Evolutionary conservation across 2,797 vertebrate species (phyloP).

Genomic region (Phrynocephalus guinanensis): DNA sequence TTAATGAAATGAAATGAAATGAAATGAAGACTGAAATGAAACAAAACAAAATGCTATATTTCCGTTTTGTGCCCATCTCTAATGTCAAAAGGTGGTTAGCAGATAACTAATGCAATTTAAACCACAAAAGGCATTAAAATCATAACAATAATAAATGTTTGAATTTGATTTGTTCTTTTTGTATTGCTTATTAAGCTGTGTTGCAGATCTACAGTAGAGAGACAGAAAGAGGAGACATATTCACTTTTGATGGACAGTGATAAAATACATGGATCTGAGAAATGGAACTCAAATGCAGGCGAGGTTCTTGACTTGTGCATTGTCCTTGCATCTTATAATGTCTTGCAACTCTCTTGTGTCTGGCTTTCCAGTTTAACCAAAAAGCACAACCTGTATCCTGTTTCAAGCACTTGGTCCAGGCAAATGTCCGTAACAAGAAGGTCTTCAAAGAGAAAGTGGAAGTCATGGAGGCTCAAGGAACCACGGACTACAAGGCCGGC

Average conservation of each 20-base stretch:
- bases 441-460: conserved; percentile 95
- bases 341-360: conserved; percentile 22
- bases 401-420: conserved; percentile 96
- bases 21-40: too few relatives aligned
- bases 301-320: not conserved
- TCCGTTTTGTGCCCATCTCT: too few relatives aligned
- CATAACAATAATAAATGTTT: not conserved
- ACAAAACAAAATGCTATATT: too few relatives aligned
- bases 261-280: not conserved
- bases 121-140: not conserved
- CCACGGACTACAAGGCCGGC: conserved; percentile 97
- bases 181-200: not conserved
- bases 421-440: conserved; percentile 97
- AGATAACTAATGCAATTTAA: not conserved
- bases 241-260: not conserved
- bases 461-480: conserved; percentile 95
- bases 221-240: not conserved
- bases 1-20: too few relatives aligned
- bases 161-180: not conserved
- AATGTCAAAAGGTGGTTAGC: not conserved
- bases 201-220: not conserved
- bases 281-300: not conserved
- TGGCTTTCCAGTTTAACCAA: conserved; percentile 89
- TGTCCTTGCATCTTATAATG: not conserved
- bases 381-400: conserved; percentile 93